Evolutionary conservation across 1,140 invertebrate species (phyloP).

Genomic region (Schlechtendalia chinensis): DNA sequence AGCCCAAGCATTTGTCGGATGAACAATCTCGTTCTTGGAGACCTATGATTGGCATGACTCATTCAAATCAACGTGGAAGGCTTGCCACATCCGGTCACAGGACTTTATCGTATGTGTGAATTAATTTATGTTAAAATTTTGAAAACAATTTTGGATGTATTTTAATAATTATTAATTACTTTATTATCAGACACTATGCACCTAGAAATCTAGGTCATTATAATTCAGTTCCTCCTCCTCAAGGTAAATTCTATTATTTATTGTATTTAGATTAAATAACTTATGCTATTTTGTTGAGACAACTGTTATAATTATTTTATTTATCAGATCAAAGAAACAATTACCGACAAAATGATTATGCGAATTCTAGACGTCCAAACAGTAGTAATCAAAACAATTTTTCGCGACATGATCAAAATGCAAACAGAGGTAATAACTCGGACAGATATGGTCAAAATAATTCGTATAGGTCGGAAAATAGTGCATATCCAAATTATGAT

Average conservation of each 20-base stretch:
- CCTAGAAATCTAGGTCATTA: constrained; percentile 53
- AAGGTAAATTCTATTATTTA: not conserved
- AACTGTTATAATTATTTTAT: not conserved
- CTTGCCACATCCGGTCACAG: constrained; percentile 68
- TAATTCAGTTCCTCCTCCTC: constrained; percentile 55
- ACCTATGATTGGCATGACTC: constrained; percentile 72
- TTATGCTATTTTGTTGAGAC: not conserved
- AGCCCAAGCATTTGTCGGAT: constrained; percentile 73
- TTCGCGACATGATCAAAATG: not conserved
- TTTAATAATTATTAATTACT: not conserved
- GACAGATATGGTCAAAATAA: constrained; percentile 11
- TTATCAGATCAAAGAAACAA: constrained; percentile 23
- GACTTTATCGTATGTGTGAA: constrained; percentile 59
- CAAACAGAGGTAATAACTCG: not conserved
- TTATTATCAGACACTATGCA: constrained; percentile 51
- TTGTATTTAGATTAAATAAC: not conserved
- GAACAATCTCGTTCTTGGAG: constrained; percentile 64
- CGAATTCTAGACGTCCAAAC: constrained; percentile 4
- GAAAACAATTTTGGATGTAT: not conserved
- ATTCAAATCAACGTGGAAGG: constrained; percentile 62
- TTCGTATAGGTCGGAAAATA: not conserved
- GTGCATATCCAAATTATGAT: constrained; percentile 24
- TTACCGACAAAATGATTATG: not conserved
- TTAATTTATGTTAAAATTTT: not conserved
- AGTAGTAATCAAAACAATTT: constrained; percentile 21